These are phyloP conservation scores for Darevskia mixta DNA, from an alignment of 2,797 vertebrate species.

Conservation along the genomic window DNA sequence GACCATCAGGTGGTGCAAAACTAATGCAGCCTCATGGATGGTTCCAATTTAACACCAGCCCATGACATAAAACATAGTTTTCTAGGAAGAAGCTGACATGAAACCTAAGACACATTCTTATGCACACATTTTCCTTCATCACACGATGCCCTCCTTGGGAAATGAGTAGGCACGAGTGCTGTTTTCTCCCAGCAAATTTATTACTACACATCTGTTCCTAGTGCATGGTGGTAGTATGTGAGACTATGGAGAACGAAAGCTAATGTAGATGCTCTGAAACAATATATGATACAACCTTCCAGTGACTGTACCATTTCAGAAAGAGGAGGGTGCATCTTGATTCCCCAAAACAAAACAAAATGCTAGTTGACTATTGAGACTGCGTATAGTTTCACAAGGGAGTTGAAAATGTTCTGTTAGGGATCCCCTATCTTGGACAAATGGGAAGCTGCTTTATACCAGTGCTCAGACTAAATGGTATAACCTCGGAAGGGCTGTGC, in stretches of 20 bases:
- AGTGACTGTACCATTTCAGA: background rate
- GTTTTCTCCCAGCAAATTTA: conserved; percentile 48
- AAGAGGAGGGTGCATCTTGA: background rate
- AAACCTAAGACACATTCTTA: conserved; percentile 42
- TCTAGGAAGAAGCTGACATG: conserved; percentile 54
- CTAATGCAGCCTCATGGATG: background rate
- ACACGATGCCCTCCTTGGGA: background rate
- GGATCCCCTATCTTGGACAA: too few relatives aligned
- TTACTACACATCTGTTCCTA: conserved; percentile 69
- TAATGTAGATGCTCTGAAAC: background rate
- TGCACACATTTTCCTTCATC: conserved; percentile 22
- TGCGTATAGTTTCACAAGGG: too few relatives aligned
- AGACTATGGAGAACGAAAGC: background rate
- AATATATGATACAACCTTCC: background rate
- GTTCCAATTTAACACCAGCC: conserved; percentile 38
- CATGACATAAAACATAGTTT: conserved; percentile 50
- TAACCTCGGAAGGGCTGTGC: too few relatives aligned
- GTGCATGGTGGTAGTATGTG: conserved; percentile 52
- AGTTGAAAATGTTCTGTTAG: too few relatives aligned
- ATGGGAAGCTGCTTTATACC: too few relatives aligned
- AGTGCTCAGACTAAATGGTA: too few relatives aligned
- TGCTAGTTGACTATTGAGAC: too few relatives aligned
- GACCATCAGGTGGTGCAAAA: background rate
- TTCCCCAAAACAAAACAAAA: background rate
- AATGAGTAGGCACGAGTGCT: conserved; percentile 53